Evolutionary conservation across 2,888 invertebrate species (phyloP), one percentile per base, ranked within the genome.

Genomic region (Drosophila sordidula): DNA sequence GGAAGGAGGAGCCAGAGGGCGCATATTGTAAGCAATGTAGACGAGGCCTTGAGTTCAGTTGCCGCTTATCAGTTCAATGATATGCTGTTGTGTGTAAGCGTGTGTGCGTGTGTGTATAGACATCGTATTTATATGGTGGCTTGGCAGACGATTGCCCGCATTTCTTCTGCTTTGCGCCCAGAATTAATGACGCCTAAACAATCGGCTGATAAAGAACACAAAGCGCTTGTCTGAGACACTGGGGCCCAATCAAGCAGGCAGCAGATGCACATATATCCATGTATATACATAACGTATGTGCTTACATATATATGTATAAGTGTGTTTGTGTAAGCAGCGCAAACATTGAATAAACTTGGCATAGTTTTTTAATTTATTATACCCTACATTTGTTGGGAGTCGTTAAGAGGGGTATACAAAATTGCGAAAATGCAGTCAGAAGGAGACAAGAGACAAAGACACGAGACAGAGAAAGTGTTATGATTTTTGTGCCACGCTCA

Each of bases 11-110:
- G 12, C 8, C 2, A n/a, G n/a, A 29, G 39, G 8, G 18, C 39
- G 12, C 26, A 29, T 38, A 16, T 32, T 32, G 32, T 32, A 32
- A 32, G 32, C 56, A 64, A 55, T 47, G 49, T 36, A 59, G 41
- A 49, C 38, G 56, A 57, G 70, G 77, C 88, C 86, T 83, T 82
- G 78, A 51, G 87, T 74, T 80, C 75, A 73, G 51, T 82, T 61
- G 39, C 25, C 34, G 66, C 88, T 82, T 82, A 82, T 82, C 82
- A 87, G 83, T 82, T 72, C 66, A 87, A 79, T 85, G 70, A 82
- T 82, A 78, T 75, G 41, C 12, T 16, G 1, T 47, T 6, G 25
- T 34, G 18, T n/a, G 22, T 14, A 14, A 9, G 8, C n/a, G 12
- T 25, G 16, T 54, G 1, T 34, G 14, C 34, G 0, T 41, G 16